Evolutionary conservation across 2,113 vertebrate species (phyloP).

Genomic region (Plestiodon gilberti): DNA sequence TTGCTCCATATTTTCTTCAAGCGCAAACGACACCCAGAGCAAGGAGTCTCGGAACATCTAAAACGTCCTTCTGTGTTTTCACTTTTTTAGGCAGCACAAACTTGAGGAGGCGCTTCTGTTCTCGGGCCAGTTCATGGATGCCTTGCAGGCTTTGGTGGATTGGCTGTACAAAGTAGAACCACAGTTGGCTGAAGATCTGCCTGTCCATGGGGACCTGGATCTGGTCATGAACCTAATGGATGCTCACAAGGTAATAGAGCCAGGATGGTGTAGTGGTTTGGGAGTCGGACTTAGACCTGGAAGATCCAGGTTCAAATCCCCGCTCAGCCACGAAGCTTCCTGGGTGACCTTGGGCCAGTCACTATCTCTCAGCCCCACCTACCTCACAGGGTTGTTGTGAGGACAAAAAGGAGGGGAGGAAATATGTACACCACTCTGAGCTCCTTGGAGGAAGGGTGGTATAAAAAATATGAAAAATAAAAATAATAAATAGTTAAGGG

Average conservation of each 20-base stretch:
- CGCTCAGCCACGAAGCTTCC: too few species aligned
- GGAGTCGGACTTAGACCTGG: too few species aligned
- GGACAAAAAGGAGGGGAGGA: too few species aligned
- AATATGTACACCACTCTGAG: too few species aligned
- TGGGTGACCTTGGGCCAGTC: too few species aligned
- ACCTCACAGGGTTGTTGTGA: too few species aligned
- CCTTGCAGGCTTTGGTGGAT: slow-evolving; percentile 94
- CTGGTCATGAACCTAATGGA: slow-evolving; percentile 98
- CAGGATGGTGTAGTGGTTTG: too few species aligned
- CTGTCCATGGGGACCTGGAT: slow-evolving; percentile 95
- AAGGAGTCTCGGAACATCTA: background rate
- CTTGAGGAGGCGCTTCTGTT: slow-evolving; percentile 97
- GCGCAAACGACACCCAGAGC: background rate
- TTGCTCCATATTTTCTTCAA: background rate
- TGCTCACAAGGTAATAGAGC: slow-evolving; percentile 91
- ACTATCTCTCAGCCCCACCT: too few species aligned
- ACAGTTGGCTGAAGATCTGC: slow-evolving; percentile 94
- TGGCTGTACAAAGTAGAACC: slow-evolving; percentile 98
- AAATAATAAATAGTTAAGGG: too few species aligned
- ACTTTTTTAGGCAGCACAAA: slow-evolving; percentile 91
- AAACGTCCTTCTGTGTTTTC: background rate
- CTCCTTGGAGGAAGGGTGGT: too few species aligned
- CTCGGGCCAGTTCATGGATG: slow-evolving; percentile 98
- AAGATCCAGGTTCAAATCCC: too few species aligned
- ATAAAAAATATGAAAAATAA: too few species aligned